Conservation (phyloP, 2,797 vertebrate genomes). For the Thripadectes ignobilis region DNA sequence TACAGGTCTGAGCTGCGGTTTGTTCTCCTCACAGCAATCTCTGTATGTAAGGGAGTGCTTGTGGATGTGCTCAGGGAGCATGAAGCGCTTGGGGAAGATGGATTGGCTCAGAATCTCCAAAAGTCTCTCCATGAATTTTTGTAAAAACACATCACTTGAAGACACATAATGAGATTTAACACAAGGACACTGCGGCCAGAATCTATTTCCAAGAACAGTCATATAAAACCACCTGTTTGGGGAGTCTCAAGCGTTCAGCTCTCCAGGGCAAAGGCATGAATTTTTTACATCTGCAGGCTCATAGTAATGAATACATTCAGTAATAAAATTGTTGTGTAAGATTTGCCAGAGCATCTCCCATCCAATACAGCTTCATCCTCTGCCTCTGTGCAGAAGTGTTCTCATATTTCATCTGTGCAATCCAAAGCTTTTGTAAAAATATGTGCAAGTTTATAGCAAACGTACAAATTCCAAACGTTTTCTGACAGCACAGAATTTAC, state of each 20-base stretch:
- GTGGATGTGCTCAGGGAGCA: background rate
- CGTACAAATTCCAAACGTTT: background rate
- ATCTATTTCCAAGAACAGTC: slow-evolving; percentile 9
- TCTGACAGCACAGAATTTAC: background rate
- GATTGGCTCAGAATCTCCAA: background rate
- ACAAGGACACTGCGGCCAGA: slow-evolving; percentile 1
- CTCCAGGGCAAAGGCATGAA: slow-evolving; percentile 37
- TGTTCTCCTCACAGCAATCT: background rate
- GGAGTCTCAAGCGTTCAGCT: slow-evolving; percentile 8
- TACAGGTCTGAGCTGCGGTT: background rate
- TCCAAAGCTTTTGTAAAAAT: background rate
- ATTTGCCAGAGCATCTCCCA: slow-evolving; percentile 6
- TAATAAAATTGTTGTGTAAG: background rate
- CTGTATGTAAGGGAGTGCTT: background rate
- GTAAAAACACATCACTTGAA: slow-evolving; percentile 28
- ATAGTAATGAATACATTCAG: background rate
- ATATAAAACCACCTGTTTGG: background rate
- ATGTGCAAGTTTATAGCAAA: background rate
- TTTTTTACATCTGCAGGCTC: slow-evolving; percentile 37
- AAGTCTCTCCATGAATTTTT: slow-evolving; percentile 44
- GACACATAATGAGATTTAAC: slow-evolving; percentile 28
- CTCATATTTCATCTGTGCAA: slow-evolving; percentile 1
- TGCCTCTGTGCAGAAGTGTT: slow-evolving; percentile 29
- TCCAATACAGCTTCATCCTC: background rate
- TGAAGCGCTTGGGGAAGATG: background rate